These are phyloP conservation scores for Molossus alvarezi DNA, from an alignment of 2,797 vertebrate species.

Conservation along the genomic window DNA sequence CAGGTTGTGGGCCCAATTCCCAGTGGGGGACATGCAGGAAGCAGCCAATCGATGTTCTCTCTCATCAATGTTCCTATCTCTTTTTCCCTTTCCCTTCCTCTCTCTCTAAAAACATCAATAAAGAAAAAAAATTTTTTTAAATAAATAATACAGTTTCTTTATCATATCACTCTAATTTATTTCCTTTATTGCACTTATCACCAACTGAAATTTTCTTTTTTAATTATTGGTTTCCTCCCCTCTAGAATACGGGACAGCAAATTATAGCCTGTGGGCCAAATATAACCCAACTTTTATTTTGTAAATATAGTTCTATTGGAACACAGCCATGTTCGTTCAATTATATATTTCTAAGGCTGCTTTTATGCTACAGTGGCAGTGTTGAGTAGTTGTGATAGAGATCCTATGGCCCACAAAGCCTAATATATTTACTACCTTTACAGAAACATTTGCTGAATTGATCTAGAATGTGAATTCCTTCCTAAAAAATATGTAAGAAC, in stretches of 20 bases:
- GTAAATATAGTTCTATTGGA: conserved; percentile 21
- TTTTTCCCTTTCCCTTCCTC: no score
- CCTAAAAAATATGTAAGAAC: background rate
- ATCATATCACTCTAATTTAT: conserved; percentile 17
- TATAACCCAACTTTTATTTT: background rate
- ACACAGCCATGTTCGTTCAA: background rate
- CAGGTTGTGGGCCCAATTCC: no score
- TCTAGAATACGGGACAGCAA: conserved; percentile 31
- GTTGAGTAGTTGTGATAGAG: background rate
- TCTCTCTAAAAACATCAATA: no score
- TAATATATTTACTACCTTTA: conserved; percentile 4
- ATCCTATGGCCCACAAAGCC: background rate
- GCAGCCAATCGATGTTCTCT: no score
- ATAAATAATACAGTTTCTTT: background rate
- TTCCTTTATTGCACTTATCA: background rate
- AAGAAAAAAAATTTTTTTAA: background rate
- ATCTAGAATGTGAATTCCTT: conserved; percentile 12
- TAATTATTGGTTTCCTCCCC: conserved; percentile 10
- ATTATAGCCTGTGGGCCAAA: background rate
- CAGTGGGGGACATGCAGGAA: no score
- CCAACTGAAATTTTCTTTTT: background rate
- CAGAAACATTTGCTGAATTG: background rate
- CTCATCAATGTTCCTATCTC: no score
- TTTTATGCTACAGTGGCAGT: background rate
- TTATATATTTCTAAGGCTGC: conserved; percentile 12